phyloP scores from a whole-genome alignment of 2,888 invertebrate species.

The Andrena flavipes region DNA sequence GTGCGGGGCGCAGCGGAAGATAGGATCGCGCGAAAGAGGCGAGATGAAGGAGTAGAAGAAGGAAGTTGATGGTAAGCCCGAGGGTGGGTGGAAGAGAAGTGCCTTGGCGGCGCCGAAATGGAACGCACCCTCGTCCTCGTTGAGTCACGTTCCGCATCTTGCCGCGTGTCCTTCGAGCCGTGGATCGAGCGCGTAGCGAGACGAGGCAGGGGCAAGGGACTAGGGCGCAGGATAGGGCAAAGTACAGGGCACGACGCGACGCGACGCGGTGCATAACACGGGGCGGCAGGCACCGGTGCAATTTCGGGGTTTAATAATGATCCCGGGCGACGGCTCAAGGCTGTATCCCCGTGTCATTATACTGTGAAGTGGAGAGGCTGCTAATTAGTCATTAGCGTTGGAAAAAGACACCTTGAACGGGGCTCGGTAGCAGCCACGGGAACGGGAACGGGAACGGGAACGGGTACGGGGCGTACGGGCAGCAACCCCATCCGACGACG shows the following conservation, averaged over 20 bases:
- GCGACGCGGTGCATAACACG: constrained; percentile 53
- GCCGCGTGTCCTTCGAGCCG: constrained; percentile 61
- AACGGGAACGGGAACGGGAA: not conserved
- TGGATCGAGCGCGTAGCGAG: constrained; percentile 23
- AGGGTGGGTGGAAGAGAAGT: not conserved
- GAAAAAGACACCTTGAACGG: constrained; percentile 83
- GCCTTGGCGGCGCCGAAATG: constrained; percentile 13
- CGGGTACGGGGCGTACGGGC: constrained; percentile 52
- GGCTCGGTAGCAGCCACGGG: constrained; percentile 60
- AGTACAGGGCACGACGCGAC: constrained; percentile 46
- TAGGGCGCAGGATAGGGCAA: constrained; percentile 46
- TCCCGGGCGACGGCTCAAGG: constrained; percentile 67
- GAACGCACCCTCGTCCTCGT: constrained; percentile 61
- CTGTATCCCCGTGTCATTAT: constrained; percentile 81
- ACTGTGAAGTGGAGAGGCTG: constrained; percentile 81
- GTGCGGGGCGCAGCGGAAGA: not conserved
- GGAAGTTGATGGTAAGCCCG: not conserved
- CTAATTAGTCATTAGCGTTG: constrained; percentile 85
- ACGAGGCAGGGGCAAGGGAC: constrained; percentile 10
- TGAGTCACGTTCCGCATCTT: constrained; percentile 65
- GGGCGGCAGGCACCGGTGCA: constrained; percentile 68
- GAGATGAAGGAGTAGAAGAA: not conserved
- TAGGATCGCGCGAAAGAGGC: not conserved
- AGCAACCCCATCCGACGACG: constrained; percentile 69
- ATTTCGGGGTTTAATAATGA: constrained; percentile 81